Base-by-base conservation (phyloP, 2,888 invertebrate genomes). In the Conus canariensis region DNA sequence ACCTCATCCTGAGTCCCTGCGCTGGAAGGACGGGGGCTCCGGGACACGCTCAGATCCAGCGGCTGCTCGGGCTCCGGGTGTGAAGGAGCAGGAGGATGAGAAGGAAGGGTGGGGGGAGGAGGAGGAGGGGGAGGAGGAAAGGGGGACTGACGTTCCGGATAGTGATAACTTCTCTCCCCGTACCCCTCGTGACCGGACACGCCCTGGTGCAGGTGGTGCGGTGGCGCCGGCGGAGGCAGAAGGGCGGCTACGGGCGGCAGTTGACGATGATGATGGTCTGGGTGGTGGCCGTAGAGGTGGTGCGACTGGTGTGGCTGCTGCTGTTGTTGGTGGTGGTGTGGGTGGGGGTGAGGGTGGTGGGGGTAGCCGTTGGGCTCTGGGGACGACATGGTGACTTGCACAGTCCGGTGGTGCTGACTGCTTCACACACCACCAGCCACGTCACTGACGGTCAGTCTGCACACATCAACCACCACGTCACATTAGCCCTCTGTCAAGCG, bases 21-120 rank as follows among this genome's bases (percentile, higher is more conserved):
- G 58, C 87, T 87, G 58, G 70, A 14, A n/a, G 88, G 82, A 6
- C 77, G 30, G 9, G 88, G 88, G 82, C 82, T 88, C 1, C 88
- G 56, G 59, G 77, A 56, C 30, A 88, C 30, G 59, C 74, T 88
- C 10, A 88, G 88, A 30, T 88, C 88, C 80, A 88, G 60, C 12
- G 88, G 88, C 88, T 88, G 82, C 8, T 80, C 88, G 12, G 10
- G 0, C 30, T 88, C 30, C 19, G 77, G 60, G 14, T 87, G 88
- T 3, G 59, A 22, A 59, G 25, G 64, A 25, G 60, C 77, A 12
- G 12, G 45, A 19, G 58, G 85, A 10, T 80, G 80, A 14, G 80
- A 30, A 12, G 25, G 80, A 12, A n/a, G 22, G 58, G 56, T 22
- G 6, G 58, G 58, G 5, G 59, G 85, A 0, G 56, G 82, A 12